Evolutionary conservation across 2,113 vertebrate genomes (phyloP).

Genomic region (Anoplopoma fimbria): DNA sequence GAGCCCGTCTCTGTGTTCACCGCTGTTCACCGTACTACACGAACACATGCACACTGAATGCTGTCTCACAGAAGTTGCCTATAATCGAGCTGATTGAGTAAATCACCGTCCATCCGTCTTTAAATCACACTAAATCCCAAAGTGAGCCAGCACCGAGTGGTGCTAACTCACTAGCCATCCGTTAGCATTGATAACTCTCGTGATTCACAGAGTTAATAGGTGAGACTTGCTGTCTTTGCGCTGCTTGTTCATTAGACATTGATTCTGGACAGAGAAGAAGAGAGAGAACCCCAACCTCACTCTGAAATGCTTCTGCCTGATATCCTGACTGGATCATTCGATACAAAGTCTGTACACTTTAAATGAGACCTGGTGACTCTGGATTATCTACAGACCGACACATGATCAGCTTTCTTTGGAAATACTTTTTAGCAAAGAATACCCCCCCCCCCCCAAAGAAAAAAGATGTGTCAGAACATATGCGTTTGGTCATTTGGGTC

Average conservation of each 20-base stretch:
- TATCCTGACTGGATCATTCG: not conserved
- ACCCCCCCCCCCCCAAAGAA: too few relatives aligned
- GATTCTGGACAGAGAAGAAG: conserved; percentile 33
- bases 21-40: conserved; percentile 17
- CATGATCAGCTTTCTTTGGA: not conserved
- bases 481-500: not conserved
- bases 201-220: conserved; percentile 43
- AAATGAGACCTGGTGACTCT: not conserved
- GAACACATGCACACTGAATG: conserved; percentile 28
- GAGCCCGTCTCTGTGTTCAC: conserved; percentile 4
- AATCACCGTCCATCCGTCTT: conserved; percentile 47
- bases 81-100: conserved; percentile 26
- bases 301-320: conserved; percentile 1
- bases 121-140: conserved; percentile 54
- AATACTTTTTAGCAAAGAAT: not conserved
- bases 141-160: not conserved
- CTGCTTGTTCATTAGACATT: conserved; percentile 50
- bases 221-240: conserved; percentile 44
- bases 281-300: conserved; percentile 6
- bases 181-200: conserved; percentile 40
- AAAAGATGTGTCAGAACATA: not conserved
- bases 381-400: not conserved
- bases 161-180: conserved; percentile 43
- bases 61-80: conserved; percentile 14
- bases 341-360: conserved; percentile 1